Conservation (phyloP, 2,113 vertebrate species). For the Neopipo cinnamomea region DNA sequence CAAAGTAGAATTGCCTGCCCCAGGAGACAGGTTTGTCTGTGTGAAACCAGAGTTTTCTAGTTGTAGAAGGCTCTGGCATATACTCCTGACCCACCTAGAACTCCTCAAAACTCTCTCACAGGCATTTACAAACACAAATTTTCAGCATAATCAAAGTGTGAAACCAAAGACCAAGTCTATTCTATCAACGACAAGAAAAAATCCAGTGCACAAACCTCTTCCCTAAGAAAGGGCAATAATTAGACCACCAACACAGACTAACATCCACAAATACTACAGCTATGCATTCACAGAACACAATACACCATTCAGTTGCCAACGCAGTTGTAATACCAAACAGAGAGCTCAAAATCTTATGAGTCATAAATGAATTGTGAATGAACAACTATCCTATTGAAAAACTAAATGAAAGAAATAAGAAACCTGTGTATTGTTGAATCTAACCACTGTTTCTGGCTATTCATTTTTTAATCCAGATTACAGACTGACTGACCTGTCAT, state of each 20-base stretch:
- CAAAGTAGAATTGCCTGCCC: neutral
- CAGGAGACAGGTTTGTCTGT: neutral
- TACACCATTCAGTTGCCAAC: neutral
- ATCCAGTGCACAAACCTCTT: neutral
- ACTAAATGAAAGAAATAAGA: neutral
- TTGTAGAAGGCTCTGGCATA: neutral
- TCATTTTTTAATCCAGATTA: neutral
- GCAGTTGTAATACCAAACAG: neutral
- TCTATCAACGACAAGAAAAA: neutral
- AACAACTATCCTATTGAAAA: neutral
- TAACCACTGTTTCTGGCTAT: neutral
- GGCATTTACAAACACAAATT: neutral
- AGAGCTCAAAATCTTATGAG: rapidly evolving
- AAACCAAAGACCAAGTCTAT: neutral
- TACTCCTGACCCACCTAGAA: neutral
- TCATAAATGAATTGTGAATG: neutral
- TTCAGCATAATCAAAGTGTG: rapidly evolving
- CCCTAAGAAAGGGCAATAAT: neutral
- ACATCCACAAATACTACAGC: rapidly evolving
- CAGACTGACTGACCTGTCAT: neutral
- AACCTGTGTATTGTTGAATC: neutral
- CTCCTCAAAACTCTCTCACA: neutral
- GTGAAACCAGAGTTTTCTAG: neutral
- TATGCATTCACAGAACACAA: neutral
- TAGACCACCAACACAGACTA: neutral